Conservation (phyloP, 2,888 invertebrate species). For the Athetis lepigone region DNA sequence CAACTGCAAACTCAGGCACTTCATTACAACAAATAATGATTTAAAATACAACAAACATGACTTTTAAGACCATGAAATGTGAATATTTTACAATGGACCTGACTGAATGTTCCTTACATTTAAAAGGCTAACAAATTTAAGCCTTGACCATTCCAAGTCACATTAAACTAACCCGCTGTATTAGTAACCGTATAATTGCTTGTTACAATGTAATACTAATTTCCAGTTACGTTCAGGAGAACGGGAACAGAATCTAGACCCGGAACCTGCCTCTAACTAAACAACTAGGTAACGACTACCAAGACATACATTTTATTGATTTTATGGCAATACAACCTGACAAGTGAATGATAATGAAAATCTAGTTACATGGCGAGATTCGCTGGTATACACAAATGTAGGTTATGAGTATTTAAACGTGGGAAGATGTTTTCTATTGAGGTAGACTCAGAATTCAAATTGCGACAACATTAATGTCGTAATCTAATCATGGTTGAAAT, state of each 20-base stretch:
- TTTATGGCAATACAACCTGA: constrained; percentile 18
- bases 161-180: constrained; percentile 5
- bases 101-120: no score
- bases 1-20: neutral
- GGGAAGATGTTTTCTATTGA: constrained; percentile 8
- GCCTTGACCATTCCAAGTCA: neutral
- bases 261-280: constrained; percentile 36
- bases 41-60: neutral
- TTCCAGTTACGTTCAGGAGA: constrained; percentile 25
- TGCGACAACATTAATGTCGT: constrained; percentile 28
- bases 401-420: constrained; percentile 13
- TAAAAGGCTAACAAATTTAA: no score
- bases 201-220: constrained; percentile 43
- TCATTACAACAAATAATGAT: neutral
- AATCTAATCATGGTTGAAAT: neutral
- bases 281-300: constrained; percentile 11
- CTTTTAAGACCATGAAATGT: neutral
- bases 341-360: constrained; percentile 42
- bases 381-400: constrained; percentile 9
- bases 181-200: constrained; percentile 23
- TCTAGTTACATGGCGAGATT: constrained; percentile 34
- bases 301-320: constrained; percentile 34
- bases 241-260: constrained; percentile 28
- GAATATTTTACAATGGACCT: neutral
- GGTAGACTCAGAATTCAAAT: constrained; percentile 19